Base-by-base conservation (phyloP, 2,888 invertebrate genomes). In the Heteromurus nitidus region DNA sequence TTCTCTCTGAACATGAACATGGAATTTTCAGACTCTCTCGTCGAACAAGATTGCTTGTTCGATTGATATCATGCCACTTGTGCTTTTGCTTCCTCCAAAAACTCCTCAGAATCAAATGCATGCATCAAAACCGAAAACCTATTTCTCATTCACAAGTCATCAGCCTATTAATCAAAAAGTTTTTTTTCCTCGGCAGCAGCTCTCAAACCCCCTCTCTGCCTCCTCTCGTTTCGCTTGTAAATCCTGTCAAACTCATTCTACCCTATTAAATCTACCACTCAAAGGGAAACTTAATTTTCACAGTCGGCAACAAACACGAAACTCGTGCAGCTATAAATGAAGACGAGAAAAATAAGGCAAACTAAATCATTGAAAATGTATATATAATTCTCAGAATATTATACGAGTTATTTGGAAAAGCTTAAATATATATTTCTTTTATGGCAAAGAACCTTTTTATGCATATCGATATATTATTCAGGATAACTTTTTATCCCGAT, bases 91-190 rank as follows among this genome's bases (percentile, higher is more conserved):
- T 36, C 36, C 36, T 36, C 36, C 13, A 36, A n/a, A n/a, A n/a
- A n/a, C n/a, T n/a, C n/a, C 7, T 18, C 20, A 30, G 44, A 77
- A 70, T 77, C 69, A 69, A 77, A 47, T 36, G 62, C 53, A 62
- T 42, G 76, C 62, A 77, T 74, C 67, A 74, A 58, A 24, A 58
- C 31, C 31, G n/a, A n/a, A n/a, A n/a, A n/a, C 67, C 67, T 67
- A 22, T 62, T 77, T 74, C 83, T 85, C 86, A 86, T 87, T 87
- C 87, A 87, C 87, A 87, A 87, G 85, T 87, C 87, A 86, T 86
- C 87, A 86, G 85, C 84, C 86, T 85, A 87, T 87, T 87, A 87
- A 87, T 87, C 87, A 87, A 87, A 87, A 85, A 85, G 85, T 86
- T 86, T 85, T 84, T 79, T 28, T 11, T 28, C n/a, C n/a, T n/a